phyloP scores from a whole-genome alignment of 1,140 invertebrate species.

The Lepidotrigona ventralis region DNA sequence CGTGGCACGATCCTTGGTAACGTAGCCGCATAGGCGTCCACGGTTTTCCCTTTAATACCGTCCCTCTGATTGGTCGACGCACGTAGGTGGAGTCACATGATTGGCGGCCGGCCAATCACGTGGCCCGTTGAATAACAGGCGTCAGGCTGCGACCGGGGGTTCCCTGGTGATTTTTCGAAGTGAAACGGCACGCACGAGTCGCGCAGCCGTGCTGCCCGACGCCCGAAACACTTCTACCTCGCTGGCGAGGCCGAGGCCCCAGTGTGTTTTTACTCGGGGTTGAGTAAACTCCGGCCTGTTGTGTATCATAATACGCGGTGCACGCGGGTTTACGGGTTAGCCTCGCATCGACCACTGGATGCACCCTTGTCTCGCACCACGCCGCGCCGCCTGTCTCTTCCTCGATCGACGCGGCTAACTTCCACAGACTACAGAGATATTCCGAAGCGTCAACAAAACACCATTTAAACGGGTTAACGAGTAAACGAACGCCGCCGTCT shows the following conservation, averaged over 20 bases:
- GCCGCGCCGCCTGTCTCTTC: conserved; percentile 29
- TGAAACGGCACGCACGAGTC: conserved; percentile 31
- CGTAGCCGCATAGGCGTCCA: conserved; percentile 4
- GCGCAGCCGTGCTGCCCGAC: conserved; percentile 55
- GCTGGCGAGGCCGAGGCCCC: conserved; percentile 71
- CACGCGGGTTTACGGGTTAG: conserved; percentile 73
- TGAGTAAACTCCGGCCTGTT: conserved; percentile 79
- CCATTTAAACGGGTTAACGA: conserved; percentile 1
- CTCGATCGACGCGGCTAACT: conserved; percentile 3
- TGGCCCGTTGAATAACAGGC: background rate
- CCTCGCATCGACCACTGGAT: conserved; percentile 59
- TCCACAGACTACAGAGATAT: conserved; percentile 17
- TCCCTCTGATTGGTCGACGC: conserved; percentile 14
- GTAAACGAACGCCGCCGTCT: conserved; percentile 19
- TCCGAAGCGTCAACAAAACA: conserved; percentile 54
- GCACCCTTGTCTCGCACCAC: conserved; percentile 51
- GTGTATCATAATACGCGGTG: conserved; percentile 79
- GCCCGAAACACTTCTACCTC: conserved; percentile 45
- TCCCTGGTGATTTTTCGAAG: conserved; percentile 60
- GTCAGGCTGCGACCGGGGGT: conserved; percentile 22
- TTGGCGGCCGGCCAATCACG: background rate
- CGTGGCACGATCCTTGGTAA: conserved; percentile 7
- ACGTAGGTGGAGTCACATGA: conserved; percentile 35
- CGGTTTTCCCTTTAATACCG: background rate
- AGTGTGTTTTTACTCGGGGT: conserved; percentile 80